Evolutionary conservation across 2,113 vertebrate genomes (phyloP).

Genomic region (Bostrychus sinensis): DNA sequence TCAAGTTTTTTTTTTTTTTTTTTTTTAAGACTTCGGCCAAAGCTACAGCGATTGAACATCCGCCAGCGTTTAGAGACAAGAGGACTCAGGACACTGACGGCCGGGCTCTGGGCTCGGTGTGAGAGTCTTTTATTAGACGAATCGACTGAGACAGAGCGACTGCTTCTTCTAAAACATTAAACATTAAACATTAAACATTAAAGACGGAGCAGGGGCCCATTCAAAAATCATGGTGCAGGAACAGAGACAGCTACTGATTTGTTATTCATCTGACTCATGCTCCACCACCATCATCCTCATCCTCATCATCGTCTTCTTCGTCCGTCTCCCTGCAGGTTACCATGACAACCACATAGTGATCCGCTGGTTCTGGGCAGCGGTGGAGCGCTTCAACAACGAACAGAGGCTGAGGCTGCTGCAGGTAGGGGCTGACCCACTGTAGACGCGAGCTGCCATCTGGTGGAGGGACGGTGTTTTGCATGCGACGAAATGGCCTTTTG

Average conservation of each 20-base stretch:
- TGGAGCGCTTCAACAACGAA: constrained; percentile 99
- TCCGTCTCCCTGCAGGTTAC: constrained; percentile 82
- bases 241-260: constrained; percentile 24
- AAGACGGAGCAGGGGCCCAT: constrained; percentile 26
- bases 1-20: too few relatives aligned
- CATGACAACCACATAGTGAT: constrained; percentile 99
- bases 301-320: not conserved
- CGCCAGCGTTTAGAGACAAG: constrained; percentile 42
- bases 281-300: constrained; percentile 35
- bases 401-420: constrained; percentile 95
- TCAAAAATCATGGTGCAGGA: constrained; percentile 16
- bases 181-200: constrained; percentile 62
- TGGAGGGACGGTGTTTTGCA: constrained; percentile 28
- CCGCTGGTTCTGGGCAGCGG: constrained; percentile 99
- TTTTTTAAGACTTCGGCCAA: constrained; percentile 46
- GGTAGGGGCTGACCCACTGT: constrained; percentile 72
- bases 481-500: constrained; percentile 1
- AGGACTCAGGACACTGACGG: constrained; percentile 28
- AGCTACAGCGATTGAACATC: constrained; percentile 33
- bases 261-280: constrained; percentile 66
- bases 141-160: constrained; percentile 56
- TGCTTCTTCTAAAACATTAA: constrained; percentile 45
- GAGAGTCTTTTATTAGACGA: constrained; percentile 58
- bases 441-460: constrained; percentile 28
- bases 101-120: constrained; percentile 26